Base-by-base conservation (phyloP, 2,797 vertebrate species). In the Yasuhikotakia modesta region DNA sequence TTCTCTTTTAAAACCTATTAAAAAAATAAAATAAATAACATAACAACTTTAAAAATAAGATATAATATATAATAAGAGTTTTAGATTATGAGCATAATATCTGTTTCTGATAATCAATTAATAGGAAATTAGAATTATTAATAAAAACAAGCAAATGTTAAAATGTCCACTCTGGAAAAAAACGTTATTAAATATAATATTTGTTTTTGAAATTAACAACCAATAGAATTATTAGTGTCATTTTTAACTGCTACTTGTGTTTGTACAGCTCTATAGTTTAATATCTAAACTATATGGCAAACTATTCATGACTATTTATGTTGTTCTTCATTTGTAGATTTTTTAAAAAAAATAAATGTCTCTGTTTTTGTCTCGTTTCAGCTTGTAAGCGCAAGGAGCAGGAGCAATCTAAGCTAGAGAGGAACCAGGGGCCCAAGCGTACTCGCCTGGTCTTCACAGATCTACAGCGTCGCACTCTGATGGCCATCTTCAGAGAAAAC, bases 351-450 rank as follows among this genome's bases (percentile, higher is more conserved):
- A 17, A 3, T 16, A n/a, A n/a, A n/a, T n/a, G n/a, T 24, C 21
- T 64, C 5, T 86, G 78, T 71, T 55, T 70, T 30, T 57, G 27
- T 84, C 30, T 75, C 76, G 5, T 70, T 58, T 83, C 88, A 95
- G 95, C 94, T 70, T 96, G 94, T 90, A 95, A 95, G 86, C 84
- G 94, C 65, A 96, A 95, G 88, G 95, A 95, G 86, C 93, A 93
- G 86, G 94, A 95, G 84, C 94, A 95, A 86, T 91, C 89, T 87
- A 95, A 94, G 84, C 88, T 91, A 85, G 94, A 95, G 83, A 89
- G 94, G 71, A 94, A 95, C 88, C 94, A 94, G 91, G 93, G 93
- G 63, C 94, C 95, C 3, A 95, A 95, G 86, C 92, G 93, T 46
- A 94, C 94, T 73, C 84, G 95, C 65, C 90, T 95, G 90, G 94